Base-by-base conservation (phyloP, 2,113 vertebrate genomes). In the Atractosteus spatula region DNA sequence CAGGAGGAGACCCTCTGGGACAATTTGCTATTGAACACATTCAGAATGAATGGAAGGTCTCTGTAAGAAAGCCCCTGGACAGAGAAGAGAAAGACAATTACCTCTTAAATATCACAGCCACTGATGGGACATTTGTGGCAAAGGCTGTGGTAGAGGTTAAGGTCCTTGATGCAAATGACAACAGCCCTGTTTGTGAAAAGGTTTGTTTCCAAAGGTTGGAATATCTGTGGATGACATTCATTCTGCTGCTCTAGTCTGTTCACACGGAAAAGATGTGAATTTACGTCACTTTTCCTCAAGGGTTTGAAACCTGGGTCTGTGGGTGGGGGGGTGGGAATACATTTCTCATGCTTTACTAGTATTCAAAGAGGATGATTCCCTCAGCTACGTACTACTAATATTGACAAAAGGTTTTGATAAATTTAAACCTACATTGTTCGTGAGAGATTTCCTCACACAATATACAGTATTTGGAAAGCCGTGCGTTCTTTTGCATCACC, bases 151-250 rank as follows among this genome's bases (percentile, higher is more conserved):
- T 99, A 54, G 97, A 99, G 78, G 97, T 99, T 80, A 99, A 99
- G 84, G 96, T 99, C 70, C 91, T 99, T 71, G 97, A 99, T 74
- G 97, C 96, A 78, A 99, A 99, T 62, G 97, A 99, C 90, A 99
- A 99, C 77, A 95, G 88, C 72, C 97, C 97, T 12, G 85, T 95
- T 6, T 99, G 97, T 41, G 94, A 97, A 82, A 96, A 97, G 97
- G 97, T 98, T 89, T 44, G 85, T 77, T 54, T 0, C 14, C 29
- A 59, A 74, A 74, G 70, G 59, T 68, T 57, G 64, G 51, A 13
- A 16, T 59, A n/a, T 59, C 13, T 59, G 6, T 59, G 14, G 57
- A n/a, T 59, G 12, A n/a, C 57, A 59, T 29, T 29, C 29, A 29
- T 29, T 29, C 29, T 29, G 29, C 29, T 29, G 29, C n/a, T n/a